Base-by-base conservation (phyloP, 2,888 invertebrate species). In the Acleris emargana region DNA sequence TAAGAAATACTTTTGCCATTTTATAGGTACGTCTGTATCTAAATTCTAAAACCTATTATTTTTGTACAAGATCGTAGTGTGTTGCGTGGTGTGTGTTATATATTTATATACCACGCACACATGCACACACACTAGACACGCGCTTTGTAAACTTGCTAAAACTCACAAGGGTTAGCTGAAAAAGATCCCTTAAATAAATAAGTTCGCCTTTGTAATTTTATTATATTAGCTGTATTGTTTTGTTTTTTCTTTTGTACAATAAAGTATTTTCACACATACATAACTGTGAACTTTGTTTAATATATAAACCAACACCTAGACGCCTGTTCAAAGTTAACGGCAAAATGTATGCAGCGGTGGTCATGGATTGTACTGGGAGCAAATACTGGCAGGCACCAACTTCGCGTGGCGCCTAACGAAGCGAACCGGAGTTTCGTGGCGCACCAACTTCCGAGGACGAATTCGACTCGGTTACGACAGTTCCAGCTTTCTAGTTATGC, bases 341-440 rank as follows among this genome's bases (percentile, higher is more conserved):
- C 61, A 51, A 51, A 58, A 61, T 52, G 57, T 66, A 61, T 61
- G 38, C 66, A 47, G 20, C 43, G 28, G 49, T 54, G 22, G 18
- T 32, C 58, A 54, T 55, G 20, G 61, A 57, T 57, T 57, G 66
- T 42, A 61, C 25, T 9, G n/a, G 32, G 32, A 32, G 51, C 59
- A 55, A 60, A 60, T 55, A 50, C 50, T 18, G 32, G 59, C 64
- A 64, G 64, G 59, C 66, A 50, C 61, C 54, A 66, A 66, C 60
- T 66, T 60, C 42, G 38, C 62, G 18, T 18, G 42, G 42, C 6
- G 20, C 13, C 60, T 66, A 66, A 61, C 66, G 66, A 66, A 66
- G 66, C 66, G 52, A 25, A 16, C 28, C 50, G 28, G 16, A 49
- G 55, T 60, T 66, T 49, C 42, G 55, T 49, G 60, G 22, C 47